Percentiles rank a stretch among this genome's conserved stretches.
Conservation (phyloP, 2,113 vertebrate species). For the Phodopus roborovskii region DNA sequence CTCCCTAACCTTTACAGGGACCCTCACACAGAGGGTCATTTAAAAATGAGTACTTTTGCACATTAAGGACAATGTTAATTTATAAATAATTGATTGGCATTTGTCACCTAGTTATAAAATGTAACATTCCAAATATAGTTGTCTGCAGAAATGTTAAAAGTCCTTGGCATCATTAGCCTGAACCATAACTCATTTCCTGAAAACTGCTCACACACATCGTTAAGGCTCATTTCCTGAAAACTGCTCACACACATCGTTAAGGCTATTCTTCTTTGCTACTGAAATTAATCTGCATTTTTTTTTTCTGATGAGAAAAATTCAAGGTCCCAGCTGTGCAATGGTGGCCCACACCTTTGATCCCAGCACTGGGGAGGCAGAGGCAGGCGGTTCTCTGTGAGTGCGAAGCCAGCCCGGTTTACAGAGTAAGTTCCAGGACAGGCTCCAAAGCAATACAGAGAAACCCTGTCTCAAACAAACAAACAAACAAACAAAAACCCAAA, state of each 20-base stretch:
- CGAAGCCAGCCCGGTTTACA: not conserved
- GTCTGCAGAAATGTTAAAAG: not conserved
- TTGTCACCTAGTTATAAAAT: slow-evolving; percentile 46
- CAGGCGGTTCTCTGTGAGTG: not conserved
- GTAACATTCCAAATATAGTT: slow-evolving; percentile 19
- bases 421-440: not conserved
- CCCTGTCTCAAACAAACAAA: not conserved
- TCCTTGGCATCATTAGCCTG: not conserved
- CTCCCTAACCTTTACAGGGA: slow-evolving; percentile 2
- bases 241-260: not conserved
- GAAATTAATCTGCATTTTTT: not conserved
- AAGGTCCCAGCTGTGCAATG: not conserved
- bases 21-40: slow-evolving; percentile 10
- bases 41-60: slow-evolving; percentile 7
- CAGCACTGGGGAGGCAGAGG: not conserved
- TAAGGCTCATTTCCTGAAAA: slow-evolving; percentile 15
- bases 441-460: not conserved
- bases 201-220: not conserved
- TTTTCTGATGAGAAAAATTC: slow-evolving; percentile 48
- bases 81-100: not conserved
- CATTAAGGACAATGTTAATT: slow-evolving; percentile 41
- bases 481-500: not conserved
- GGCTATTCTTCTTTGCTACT: slow-evolving; percentile 21
- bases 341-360: not conserved
- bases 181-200: slow-evolving; percentile 30